Conservation (phyloP, 2,797 vertebrate species). For the Chaunax sp. region DNA sequence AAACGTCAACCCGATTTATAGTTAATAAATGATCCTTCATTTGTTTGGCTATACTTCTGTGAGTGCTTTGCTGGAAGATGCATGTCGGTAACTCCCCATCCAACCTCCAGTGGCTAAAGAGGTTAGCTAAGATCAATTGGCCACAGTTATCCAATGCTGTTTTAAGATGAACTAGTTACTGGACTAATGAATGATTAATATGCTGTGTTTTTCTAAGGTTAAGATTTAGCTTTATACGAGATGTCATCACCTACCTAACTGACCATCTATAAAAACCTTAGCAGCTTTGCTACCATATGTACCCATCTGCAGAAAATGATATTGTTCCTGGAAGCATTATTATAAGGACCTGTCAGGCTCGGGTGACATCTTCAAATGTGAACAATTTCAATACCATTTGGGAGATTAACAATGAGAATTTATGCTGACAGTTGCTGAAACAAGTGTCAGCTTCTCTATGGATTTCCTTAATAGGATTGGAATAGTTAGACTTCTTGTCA, state of each 20-base stretch:
- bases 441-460: conserved; percentile 42
- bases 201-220: conserved; percentile 2
- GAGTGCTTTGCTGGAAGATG: too few relatives aligned
- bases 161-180: conserved; percentile 7
- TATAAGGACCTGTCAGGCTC: conserved; percentile 40
- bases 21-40: too few relatives aligned
- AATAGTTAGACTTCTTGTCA: conserved; percentile 49
- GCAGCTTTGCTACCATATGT: conserved; percentile 10
- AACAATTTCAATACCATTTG: conserved; percentile 48
- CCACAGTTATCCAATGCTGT: neutral
- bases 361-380: conserved; percentile 54
- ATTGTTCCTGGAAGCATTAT: conserved; percentile 27
- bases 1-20: too few relatives aligned
- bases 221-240: conserved; percentile 1
- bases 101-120: too few relatives aligned
- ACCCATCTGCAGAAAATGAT: conserved; percentile 46
- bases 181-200: conserved; percentile 23
- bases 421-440: conserved; percentile 54
- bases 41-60: too few relatives aligned
- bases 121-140: too few relatives aligned
- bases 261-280: conserved; percentile 18
- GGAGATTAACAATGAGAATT: conserved; percentile 54
- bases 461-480: conserved; percentile 48
- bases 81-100: too few relatives aligned
- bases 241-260: conserved; percentile 29